Conservation (phyloP, 2,797 vertebrate species). For the Poeciliopsis infans region DNA sequence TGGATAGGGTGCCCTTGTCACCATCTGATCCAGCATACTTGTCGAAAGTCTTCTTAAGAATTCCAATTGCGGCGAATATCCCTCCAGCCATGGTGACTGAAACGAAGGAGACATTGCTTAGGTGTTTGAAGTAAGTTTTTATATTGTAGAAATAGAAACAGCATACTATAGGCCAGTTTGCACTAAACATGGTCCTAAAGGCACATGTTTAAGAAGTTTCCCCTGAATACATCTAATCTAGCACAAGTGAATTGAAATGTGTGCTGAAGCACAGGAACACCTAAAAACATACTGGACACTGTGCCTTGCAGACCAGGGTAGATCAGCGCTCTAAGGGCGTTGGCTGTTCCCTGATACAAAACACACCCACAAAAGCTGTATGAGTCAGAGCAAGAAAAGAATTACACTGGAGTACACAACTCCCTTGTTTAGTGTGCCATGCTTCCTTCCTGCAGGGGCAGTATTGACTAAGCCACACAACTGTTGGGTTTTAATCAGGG, state of each 20-base stretch:
- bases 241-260: no score
- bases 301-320: no score
- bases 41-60: conserved; percentile 6
- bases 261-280: no score
- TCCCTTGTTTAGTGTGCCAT: neutral
- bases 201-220: no score
- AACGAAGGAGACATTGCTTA: neutral
- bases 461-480: neutral
- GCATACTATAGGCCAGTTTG: no score
- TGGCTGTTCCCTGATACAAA: no score
- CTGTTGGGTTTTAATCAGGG: neutral
- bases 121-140: neutral
- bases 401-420: neutral
- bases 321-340: neutral
- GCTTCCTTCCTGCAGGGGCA: neutral
- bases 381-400: neutral
- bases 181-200: no score
- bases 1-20: conserved; percentile 16
- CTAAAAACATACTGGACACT: no score
- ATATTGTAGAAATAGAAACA: neutral
- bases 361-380: neutral
- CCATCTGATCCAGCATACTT: conserved; percentile 57
- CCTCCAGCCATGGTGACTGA: conserved; percentile 28
- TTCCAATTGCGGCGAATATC: rapidly evolving
- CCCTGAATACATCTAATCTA: no score